Evolutionary conservation across 1,140 invertebrate genomes (phyloP), one percentile per base, ranked within the genome.

Genomic region (Dendroctonus ponderosae): DNA sequence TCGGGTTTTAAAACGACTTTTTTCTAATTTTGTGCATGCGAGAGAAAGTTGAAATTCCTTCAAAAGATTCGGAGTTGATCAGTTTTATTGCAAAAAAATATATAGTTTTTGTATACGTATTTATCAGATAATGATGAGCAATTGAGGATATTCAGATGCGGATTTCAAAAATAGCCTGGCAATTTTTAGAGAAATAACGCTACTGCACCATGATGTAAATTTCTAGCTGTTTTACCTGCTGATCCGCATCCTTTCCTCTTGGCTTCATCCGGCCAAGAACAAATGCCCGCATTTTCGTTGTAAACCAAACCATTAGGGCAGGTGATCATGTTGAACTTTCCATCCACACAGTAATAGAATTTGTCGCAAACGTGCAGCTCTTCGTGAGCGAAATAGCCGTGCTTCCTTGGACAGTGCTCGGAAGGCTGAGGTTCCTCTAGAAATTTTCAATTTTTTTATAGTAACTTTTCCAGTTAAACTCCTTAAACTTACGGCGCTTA

Each of bases 341-440:
- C 91, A 75, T 95, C 91, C 11, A 93, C 91, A 74, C 93, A 96
- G 76, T 90, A 94, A 77, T 93, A 96, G 81, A 96, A 97, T 71
- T 91, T 91, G 74, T 92, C 90, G 74, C 94, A 97, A 56, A 91
- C 86, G 11, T 84, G 84, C 0, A 80, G 75, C 62, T 94, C 88
- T 72, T 91, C 89, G 77, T 96, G 92, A 0, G 88, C 87, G 78
- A 94, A 96, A 78, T 94, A 93, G 0, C 94, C 94, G 71, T 94
- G 91, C 77, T 88, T 88, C 46, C 93, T 84, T 0, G 87, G 89
- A 76, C 94, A 96, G 75, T 94, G 86, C 14, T 83, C 74, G 4
- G 85, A 81, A 0, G 91, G 85, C 62, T 88, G 86, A 0, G 92
- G 90, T 3, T 82, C 81, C 77, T 94, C 92, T 94, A 80, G 54